These are phyloP conservation scores for Pteruthius melanotis DNA, from an alignment of 2,113 vertebrate genomes.

Conservation along the genomic window DNA sequence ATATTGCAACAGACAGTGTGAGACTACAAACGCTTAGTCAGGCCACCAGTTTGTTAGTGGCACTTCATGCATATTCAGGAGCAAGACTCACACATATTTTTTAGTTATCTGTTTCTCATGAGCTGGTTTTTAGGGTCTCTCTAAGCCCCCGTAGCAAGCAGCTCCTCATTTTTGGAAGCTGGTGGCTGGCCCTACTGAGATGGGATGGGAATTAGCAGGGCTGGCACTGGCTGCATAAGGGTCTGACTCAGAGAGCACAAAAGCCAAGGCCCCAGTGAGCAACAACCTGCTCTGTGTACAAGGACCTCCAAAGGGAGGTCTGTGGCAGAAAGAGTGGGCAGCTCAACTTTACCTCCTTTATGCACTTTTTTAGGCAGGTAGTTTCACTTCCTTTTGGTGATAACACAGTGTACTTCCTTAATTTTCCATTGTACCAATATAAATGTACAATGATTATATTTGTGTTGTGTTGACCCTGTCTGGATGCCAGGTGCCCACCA, in stretches of 20 bases:
- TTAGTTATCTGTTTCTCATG: neutral
- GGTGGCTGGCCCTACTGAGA: neutral
- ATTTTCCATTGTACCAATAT: neutral
- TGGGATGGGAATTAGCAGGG: neutral
- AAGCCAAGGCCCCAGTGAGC: neutral
- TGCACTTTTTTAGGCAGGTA: neutral
- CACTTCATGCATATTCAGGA: neutral
- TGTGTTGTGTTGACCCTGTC: neutral
- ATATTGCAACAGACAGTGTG: rapidly evolving
- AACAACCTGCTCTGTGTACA: neutral
- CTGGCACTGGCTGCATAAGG: neutral
- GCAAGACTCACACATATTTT: neutral
- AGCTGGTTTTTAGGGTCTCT: neutral
- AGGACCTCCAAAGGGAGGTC: neutral
- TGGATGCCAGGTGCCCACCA: neutral
- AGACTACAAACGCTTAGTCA: neutral
- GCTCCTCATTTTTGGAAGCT: neutral
- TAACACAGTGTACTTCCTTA: neutral
- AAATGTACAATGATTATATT: neutral
- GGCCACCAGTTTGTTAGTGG: neutral
- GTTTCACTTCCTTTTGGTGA: neutral
- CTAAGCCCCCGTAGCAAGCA: too few species aligned
- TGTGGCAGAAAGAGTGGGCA: rapidly evolving
- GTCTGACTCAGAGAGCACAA: neutral
- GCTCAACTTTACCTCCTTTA: rapidly evolving